Conservation (phyloP, 2,888 invertebrate species). For the Drosophila anomelani region DNA sequence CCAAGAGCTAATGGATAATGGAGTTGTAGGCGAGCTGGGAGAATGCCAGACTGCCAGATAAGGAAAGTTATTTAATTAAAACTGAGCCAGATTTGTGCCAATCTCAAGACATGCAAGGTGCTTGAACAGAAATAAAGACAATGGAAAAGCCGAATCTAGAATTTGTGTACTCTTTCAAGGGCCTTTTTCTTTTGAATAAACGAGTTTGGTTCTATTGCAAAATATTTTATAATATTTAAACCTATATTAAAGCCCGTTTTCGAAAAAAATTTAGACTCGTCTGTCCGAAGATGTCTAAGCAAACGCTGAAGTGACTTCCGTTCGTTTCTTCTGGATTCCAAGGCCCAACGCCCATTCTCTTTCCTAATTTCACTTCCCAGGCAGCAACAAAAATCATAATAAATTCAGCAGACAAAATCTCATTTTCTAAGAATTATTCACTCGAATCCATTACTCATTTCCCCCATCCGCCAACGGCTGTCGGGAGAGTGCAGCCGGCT, state of each 20-base stretch:
- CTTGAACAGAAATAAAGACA: constrained; percentile 28
- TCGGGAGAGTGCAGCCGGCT: constrained; percentile 40
- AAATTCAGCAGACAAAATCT: constrained; percentile 44
- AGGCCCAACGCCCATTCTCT: constrained; percentile 21
- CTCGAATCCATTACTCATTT: constrained; percentile 47
- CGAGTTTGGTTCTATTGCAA: not conserved
- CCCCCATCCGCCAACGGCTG: constrained; percentile 34
- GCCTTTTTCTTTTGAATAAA: not conserved
- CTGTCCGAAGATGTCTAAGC: not conserved
- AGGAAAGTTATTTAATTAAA: constrained; percentile 75
- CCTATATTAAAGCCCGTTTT: not conserved
- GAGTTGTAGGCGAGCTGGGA: constrained; percentile 53
- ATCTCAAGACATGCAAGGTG: constrained; percentile 63
- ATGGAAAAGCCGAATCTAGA: not conserved
- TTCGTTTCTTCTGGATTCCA: not conserved
- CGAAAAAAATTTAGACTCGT: not conserved
- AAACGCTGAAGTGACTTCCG: not conserved
- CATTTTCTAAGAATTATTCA: constrained; percentile 52
- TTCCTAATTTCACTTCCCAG: constrained; percentile 32
- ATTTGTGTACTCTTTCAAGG: not conserved
- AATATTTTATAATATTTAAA: not conserved
- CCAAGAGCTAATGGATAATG: constrained; percentile 60
- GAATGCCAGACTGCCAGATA: constrained; percentile 51
- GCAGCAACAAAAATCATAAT: constrained; percentile 22
- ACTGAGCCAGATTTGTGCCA: constrained; percentile 66